Evolutionary conservation across 1,140 invertebrate genomes (phyloP).

Genomic region (Trigoniulus corallinus): DNA sequence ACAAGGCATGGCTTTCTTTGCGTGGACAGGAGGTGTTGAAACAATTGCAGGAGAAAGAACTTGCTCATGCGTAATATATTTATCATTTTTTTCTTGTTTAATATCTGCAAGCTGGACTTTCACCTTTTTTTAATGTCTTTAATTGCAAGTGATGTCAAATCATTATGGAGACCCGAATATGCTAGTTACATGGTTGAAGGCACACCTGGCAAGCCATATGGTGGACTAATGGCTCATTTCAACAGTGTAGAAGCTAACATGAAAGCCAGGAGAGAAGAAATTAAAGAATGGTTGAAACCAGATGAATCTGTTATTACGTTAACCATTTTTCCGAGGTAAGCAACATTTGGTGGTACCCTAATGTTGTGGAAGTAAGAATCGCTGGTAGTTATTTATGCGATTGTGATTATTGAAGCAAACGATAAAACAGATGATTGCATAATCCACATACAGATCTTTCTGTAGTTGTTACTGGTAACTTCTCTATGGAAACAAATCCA

Average conservation of each 20-base stretch:
- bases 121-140: conserved; percentile 10
- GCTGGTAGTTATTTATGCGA: too few relatives aligned
- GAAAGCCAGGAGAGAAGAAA: conserved; percentile 74
- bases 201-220: conserved; percentile 93
- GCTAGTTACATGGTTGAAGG: conserved; percentile 98
- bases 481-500: too few relatives aligned
- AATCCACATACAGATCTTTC: too few relatives aligned
- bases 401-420: too few relatives aligned
- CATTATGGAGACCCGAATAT: conserved; percentile 94
- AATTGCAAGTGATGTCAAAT: conserved; percentile 47
- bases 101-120: conserved; percentile 2
- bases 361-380: too few relatives aligned
- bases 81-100: conserved; percentile 11
- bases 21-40: conserved; percentile 61
- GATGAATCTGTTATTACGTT: conserved; percentile 78
- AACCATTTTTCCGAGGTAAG: conserved; percentile 79
- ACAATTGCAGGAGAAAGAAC: conserved; percentile 53
- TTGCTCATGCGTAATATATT: conserved; percentile 38
- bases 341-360: too few relatives aligned
- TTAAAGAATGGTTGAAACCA: conserved; percentile 48
- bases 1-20: conserved; percentile 64
- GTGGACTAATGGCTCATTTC: conserved; percentile 83
- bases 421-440: too few relatives aligned
- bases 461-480: too few relatives aligned
- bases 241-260: conserved; percentile 98